Evolutionary conservation across 1,140 invertebrate genomes (phyloP), one percentile per base, ranked within the genome.

Genomic region (Drosophila sp.): DNA sequence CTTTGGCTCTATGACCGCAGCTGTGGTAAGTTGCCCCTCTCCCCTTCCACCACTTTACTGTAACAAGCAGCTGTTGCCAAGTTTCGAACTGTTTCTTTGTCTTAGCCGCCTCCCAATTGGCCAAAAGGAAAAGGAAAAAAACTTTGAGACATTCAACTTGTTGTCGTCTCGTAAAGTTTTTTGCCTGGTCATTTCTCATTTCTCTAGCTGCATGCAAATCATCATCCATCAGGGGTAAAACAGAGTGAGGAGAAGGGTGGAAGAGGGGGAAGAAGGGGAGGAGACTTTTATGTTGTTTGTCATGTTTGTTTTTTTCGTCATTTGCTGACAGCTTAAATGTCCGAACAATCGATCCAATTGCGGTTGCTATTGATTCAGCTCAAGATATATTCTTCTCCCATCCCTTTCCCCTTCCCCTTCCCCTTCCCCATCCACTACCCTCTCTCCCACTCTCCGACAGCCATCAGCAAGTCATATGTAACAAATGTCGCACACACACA

Each of bases 321-420:
- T 86, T 80, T 84, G 59, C 48, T 51, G 36, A 45, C 66, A 62
- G 67, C 57, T 83, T 76, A 71, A 79, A 65, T 78, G 73, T 43
- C 46, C 21, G 32, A 43, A 72, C 72, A 82, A 76, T 78, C 64
- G 53, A 72, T 40, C 48, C 25, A 54, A 80, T 72, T 74, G 76
- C 46, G 41, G 43, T 36, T 76, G 21, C 77, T 84, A 84, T 84
- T 87, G 81, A 80, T 86, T 79, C 59, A 76, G 63, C 48, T 63
- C 45, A 27, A 82, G 59, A 45, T 41, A 75, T 64, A 45, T 41
- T 18, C 9, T 38, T 4, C 8, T 6, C 14, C 6, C 2, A 43
- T 8, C n/a, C 6, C 11, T 7, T 2, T n/a, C 14, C 8, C 1
- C 2, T 13, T 7, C n/a, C n/a, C 32, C 4, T 6, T 56, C 0